Evolutionary conservation across 1,140 invertebrate species (phyloP).

Genomic region (Bradynema listronoti): DNA sequence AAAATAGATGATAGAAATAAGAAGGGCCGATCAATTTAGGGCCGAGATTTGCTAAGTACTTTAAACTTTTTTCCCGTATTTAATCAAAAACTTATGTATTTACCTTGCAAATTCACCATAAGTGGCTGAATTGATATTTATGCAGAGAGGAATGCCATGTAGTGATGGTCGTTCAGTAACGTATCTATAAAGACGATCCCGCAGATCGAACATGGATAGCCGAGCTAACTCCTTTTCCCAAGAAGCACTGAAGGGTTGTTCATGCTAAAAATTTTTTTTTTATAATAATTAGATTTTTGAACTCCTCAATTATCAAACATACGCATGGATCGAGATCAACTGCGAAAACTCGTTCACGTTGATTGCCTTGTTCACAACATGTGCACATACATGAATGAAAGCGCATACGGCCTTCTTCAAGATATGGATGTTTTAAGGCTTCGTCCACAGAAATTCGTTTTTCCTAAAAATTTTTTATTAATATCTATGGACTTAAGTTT

Average conservation of each 20-base stretch:
- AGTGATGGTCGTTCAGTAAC: constrained; percentile 84
- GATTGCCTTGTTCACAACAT: constrained; percentile 74
- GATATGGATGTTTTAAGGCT: constrained; percentile 87
- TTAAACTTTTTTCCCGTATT: too few species aligned
- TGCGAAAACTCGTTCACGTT: constrained; percentile 74
- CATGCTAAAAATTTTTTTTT: constrained; percentile 50
- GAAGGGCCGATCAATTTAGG: too few species aligned
- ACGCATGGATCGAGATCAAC: constrained; percentile 85
- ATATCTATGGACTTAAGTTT: constrained; percentile 1
- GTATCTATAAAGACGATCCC: constrained; percentile 95
- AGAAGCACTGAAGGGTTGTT: constrained; percentile 47
- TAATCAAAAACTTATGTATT: constrained; percentile 8
- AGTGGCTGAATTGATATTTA: constrained; percentile 96
- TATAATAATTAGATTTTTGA: constrained; percentile 8
- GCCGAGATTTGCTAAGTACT: too few species aligned
- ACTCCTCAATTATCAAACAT: constrained; percentile 37
- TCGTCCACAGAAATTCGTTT: constrained; percentile 87
- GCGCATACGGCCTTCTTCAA: constrained; percentile 89
- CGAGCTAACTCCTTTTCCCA: constrained; percentile 57
- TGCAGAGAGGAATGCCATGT: constrained; percentile 87
- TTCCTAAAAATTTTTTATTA: constrained; percentile 64
- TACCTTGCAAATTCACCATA: constrained; percentile 94
- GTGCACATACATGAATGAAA: constrained; percentile 99
- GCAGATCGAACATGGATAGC: constrained; percentile 61
- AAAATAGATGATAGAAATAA: too few species aligned